phyloP scores from a whole-genome alignment of 2,113 vertebrate species.

The Nothoprocta perdicaria region DNA sequence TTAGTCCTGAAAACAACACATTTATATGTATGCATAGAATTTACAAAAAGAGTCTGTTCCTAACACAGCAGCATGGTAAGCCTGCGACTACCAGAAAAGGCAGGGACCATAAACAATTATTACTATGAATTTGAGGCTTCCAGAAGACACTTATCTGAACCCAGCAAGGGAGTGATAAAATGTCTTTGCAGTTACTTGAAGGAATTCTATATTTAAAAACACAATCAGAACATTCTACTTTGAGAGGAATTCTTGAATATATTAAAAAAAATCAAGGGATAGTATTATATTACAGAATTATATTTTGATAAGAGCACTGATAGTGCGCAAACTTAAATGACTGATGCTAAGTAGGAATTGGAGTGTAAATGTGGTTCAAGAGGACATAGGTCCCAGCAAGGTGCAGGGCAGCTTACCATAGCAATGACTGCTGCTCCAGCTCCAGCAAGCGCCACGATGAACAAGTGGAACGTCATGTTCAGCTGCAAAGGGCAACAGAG shows the following conservation, averaged over 20 bases:
- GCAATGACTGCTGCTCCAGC: slow-evolving; percentile 97
- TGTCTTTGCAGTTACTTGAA: not conserved
- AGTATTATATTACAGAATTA: not conserved
- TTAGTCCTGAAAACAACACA: not conserved
- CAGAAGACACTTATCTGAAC: not conserved
- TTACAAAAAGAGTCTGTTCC: not conserved
- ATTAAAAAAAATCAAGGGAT: not conserved
- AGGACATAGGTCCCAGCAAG: fast-evolving
- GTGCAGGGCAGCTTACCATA: slow-evolving; percentile 85
- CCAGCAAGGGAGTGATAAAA: not conserved
- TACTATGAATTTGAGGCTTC: not conserved
- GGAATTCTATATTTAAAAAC: not conserved
- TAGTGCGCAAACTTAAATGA: not conserved
- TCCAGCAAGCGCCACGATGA: slow-evolving; percentile 95
- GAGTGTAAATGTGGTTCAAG: not conserved
- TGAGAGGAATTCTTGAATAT: not conserved
- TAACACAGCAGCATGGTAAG: not conserved
- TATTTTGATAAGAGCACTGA: not conserved
- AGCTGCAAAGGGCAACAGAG: slow-evolving; percentile 79
- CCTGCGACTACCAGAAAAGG: not conserved
- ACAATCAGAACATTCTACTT: not conserved
- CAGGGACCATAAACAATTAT: not conserved
- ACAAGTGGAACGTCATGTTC: slow-evolving; percentile 99
- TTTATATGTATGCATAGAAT: not conserved
- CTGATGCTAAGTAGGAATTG: not conserved